phyloP scores from a whole-genome alignment of 2,888 invertebrate species.

The Emmelina monodactyla region DNA sequence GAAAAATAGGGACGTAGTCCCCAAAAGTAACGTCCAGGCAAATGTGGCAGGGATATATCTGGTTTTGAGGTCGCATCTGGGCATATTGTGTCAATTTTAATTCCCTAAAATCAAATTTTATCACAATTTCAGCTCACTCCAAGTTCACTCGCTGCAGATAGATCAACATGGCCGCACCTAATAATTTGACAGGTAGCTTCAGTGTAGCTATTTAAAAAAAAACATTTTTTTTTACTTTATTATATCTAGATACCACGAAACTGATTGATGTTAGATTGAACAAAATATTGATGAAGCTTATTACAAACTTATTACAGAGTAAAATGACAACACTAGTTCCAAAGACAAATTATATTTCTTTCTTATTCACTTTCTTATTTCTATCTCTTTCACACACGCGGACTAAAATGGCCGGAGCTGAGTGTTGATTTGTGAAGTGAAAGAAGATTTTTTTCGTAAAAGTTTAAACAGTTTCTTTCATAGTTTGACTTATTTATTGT shows the following conservation, averaged over 20 bases:
- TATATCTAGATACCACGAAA: too few relatives aligned
- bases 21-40: slow-evolving; percentile 96
- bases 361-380: too few relatives aligned
- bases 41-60: slow-evolving; percentile 98
- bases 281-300: too few relatives aligned
- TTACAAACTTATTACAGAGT: too few relatives aligned
- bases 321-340: too few relatives aligned
- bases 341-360: too few relatives aligned
- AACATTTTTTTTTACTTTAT: background rate
- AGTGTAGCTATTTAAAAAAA: background rate
- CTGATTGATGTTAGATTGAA: too few relatives aligned
- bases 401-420: slow-evolving; percentile 61
- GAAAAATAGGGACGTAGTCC: slow-evolving; percentile 94
- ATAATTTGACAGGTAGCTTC: slow-evolving; percentile 46
- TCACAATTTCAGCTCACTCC: too few relatives aligned
- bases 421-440: slow-evolving; percentile 33
- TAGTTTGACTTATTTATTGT: background rate
- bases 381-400: slow-evolving; percentile 40
- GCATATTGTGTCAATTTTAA: slow-evolving; percentile 74
- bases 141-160: slow-evolving; percentile 20
- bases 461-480: slow-evolving; percentile 21
- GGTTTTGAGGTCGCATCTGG: slow-evolving; percentile 96
- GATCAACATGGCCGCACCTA: slow-evolving; percentile 72
- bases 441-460: slow-evolving; percentile 30
- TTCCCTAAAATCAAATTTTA: slow-evolving; percentile 51